These are phyloP conservation scores for Harpalus rubripes DNA, from an alignment of 2,888 invertebrate genomes.

Conservation along the genomic window DNA sequence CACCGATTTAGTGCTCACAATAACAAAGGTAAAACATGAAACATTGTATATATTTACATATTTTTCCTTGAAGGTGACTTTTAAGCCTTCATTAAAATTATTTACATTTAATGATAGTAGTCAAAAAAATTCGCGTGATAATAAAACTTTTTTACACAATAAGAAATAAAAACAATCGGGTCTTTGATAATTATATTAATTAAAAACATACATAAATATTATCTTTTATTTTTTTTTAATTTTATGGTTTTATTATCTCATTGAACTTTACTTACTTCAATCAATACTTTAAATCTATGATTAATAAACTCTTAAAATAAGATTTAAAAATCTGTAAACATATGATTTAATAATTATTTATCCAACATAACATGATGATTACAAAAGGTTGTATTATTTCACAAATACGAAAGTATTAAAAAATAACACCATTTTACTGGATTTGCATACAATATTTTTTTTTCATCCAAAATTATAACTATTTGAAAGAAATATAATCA, in stretches of 20 bases:
- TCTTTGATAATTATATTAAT: constrained; percentile 18
- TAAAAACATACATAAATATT: constrained; percentile 19
- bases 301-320: neutral
- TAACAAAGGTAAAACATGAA: constrained; percentile 88
- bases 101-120: constrained; percentile 19
- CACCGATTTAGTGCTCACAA: constrained; percentile 97
- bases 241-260: constrained; percentile 8
- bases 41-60: constrained; percentile 36
- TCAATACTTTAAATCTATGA: constrained; percentile 2
- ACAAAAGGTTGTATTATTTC: too few species aligned
- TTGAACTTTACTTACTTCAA: neutral
- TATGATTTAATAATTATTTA: too few species aligned
- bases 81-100: constrained; percentile 15
- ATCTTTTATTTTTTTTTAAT: neutral
- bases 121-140: constrained; percentile 20
- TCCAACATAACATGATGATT: too few species aligned
- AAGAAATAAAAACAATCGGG: constrained; percentile 35
- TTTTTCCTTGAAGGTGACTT: constrained; percentile 46
- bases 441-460: too few species aligned
- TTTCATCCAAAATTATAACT: too few species aligned
- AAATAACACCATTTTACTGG: too few species aligned
- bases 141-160: neutral
- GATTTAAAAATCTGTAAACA: too few species aligned
- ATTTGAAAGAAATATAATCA: too few species aligned
- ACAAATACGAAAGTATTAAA: too few species aligned